Percentiles rank a stretch among this genome's conserved stretches.
phyloP scores from a whole-genome alignment of 2,888 invertebrate species.

The Periphyllus acericola region DNA sequence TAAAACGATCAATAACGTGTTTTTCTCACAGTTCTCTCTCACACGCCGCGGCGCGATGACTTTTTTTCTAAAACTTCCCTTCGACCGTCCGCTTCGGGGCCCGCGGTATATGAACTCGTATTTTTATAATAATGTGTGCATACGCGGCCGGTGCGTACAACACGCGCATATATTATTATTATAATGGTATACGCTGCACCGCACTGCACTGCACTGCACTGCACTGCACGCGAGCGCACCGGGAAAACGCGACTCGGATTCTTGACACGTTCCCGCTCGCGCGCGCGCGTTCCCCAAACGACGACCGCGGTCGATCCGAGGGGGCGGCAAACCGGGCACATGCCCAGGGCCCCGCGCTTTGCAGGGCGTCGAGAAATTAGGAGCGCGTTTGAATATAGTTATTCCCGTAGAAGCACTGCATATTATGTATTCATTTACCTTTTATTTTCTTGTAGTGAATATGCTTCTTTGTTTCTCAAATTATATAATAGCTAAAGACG shows the following conservation, averaged over 20 bases:
- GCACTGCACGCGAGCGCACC: neutral
- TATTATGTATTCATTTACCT: too few species aligned
- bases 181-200: neutral
- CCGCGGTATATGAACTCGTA: neutral
- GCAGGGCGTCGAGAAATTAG: too few species aligned
- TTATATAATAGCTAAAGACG: too few species aligned
- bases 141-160: neutral
- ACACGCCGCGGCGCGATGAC: constrained; percentile 5
- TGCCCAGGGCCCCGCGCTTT: neutral
- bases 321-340: neutral
- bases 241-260: neutral
- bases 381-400: too few species aligned
- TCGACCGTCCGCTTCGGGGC: neutral
- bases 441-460: too few species aligned
- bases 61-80: neutral
- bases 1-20: constrained; percentile 53
- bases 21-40: constrained; percentile 44
- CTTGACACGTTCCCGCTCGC: neutral
- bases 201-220: too few species aligned
- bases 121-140: neutral
- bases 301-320: neutral
- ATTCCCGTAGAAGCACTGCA: too few species aligned
- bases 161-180: too few species aligned
- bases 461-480: too few species aligned
- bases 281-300: neutral